A percentile compares a stretch with the other conserved stretches of the same genome.
phyloP scores from a whole-genome alignment of 2,113 vertebrate genomes.

The Sinocyclocheilus maitianheensis region DNA sequence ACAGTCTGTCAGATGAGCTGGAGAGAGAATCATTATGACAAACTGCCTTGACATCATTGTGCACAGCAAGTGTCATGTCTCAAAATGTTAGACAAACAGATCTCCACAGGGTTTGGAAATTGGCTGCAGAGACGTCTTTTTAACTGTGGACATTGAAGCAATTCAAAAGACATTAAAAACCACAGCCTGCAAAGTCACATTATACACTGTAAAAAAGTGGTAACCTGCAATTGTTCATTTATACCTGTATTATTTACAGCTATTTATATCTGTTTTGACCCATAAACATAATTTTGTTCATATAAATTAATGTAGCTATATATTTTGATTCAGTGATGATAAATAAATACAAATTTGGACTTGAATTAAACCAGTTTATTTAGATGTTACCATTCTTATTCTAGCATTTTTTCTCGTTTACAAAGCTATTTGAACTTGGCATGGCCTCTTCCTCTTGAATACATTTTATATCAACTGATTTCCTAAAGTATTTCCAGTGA shows the following conservation, averaged over 20 bases:
- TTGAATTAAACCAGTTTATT: too few relatives aligned
- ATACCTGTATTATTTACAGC: too few relatives aligned
- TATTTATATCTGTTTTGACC: too few relatives aligned
- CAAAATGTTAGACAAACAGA: not conserved
- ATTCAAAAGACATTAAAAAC: too few relatives aligned
- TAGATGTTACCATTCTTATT: too few relatives aligned
- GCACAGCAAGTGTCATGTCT: conserved; percentile 1
- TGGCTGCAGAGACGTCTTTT: not conserved
- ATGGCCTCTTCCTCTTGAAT: not conserved
- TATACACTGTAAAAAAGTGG: not conserved
- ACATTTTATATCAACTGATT: not conserved
- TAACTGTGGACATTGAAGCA: too few relatives aligned
- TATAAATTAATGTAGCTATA: too few relatives aligned
- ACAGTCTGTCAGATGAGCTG: conserved; percentile 41
- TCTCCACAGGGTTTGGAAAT: not conserved
- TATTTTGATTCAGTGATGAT: too few relatives aligned
- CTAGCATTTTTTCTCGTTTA: not conserved
- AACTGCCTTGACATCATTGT: conserved; percentile 26
- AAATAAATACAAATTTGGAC: too few relatives aligned
- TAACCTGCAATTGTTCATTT: not conserved
- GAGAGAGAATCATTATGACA: conserved; percentile 19
- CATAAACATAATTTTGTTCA: too few relatives aligned
- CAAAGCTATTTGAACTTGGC: not conserved
- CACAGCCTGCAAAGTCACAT: too few relatives aligned
- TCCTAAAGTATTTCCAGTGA: not conserved